Evolutionary conservation across 2,797 vertebrate species (phyloP).

Genomic region (Enteromius treurensis): DNA sequence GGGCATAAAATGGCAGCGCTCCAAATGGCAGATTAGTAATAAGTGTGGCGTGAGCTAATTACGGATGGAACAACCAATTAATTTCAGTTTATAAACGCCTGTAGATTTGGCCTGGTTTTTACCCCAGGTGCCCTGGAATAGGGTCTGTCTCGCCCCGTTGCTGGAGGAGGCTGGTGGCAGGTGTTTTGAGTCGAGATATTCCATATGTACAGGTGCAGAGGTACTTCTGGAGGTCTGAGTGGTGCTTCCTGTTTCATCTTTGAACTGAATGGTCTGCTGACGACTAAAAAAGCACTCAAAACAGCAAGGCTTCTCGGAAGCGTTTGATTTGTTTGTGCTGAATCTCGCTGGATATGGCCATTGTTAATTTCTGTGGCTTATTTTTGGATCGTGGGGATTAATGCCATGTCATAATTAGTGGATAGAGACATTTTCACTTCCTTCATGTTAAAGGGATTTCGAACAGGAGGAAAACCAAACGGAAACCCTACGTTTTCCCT

Average conservation of each 20-base stretch:
- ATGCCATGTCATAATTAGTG: background rate
- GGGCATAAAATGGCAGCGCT: constrained; percentile 69
- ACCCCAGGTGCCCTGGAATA: constrained; percentile 47
- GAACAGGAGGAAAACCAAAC: no score
- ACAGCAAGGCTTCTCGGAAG: background rate
- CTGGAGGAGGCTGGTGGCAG: constrained; percentile 64
- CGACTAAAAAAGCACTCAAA: constrained; percentile 2
- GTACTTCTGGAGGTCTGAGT: background rate
- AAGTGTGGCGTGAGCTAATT: constrained; percentile 80
- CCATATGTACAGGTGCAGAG: constrained; percentile 62
- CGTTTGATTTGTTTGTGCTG: background rate
- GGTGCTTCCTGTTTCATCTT: background rate
- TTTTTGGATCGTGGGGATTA: background rate
- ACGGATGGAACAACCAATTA: constrained; percentile 77
- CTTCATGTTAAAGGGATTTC: no score
- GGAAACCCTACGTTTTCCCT: no score
- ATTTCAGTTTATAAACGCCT: constrained; percentile 80
- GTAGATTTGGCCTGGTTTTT: constrained; percentile 64
- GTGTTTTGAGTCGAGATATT: constrained; percentile 65
- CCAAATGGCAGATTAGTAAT: constrained; percentile 82
- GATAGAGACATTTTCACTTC: background rate
- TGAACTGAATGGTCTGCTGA: constrained; percentile 17
- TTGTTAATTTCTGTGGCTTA: background rate
- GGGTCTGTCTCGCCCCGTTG: constrained; percentile 40
- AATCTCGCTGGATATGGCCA: background rate